Conservation (phyloP, 2,888 invertebrate genomes). For the Platerodrilus igneus region DNA sequence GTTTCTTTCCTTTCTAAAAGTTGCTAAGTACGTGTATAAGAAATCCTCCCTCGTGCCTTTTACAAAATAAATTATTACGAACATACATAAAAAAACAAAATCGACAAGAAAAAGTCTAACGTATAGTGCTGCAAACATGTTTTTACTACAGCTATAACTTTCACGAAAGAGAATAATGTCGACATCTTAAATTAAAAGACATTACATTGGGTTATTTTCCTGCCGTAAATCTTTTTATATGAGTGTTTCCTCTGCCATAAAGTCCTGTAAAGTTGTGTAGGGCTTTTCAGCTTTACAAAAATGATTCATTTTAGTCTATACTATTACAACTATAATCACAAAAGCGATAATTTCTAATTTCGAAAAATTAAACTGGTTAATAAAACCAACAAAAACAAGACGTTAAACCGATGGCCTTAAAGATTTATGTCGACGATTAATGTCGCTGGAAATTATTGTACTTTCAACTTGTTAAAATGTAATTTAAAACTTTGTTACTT, state of each 20-base stretch:
- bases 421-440: too few relatives aligned
- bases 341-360: too few relatives aligned
- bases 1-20: too few relatives aligned
- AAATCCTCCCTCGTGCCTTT: too few relatives aligned
- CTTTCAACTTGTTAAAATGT: too few relatives aligned
- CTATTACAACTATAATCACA: too few relatives aligned
- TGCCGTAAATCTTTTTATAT: slow-evolving; percentile 45
- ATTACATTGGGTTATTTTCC: slow-evolving; percentile 42
- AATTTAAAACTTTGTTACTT: too few relatives aligned
- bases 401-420: too few relatives aligned
- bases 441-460: too few relatives aligned
- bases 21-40: too few relatives aligned
- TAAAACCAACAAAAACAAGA: too few relatives aligned
- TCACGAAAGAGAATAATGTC: slow-evolving; percentile 37
- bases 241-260: slow-evolving; percentile 42
- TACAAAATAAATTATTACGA: slow-evolving; percentile 17
- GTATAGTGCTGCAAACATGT: slow-evolving; percentile 12
- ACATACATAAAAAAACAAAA: slow-evolving; percentile 8
- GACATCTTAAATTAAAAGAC: slow-evolving; percentile 46
- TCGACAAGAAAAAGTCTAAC: slow-evolving; percentile 14
- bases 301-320: slow-evolving; percentile 23
- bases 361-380: too few relatives aligned
- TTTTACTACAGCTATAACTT: slow-evolving; percentile 30
- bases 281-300: slow-evolving; percentile 26
- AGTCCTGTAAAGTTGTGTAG: slow-evolving; percentile 34